A percentile compares a stretch with the other conserved stretches of the same genome.
These are phyloP conservation scores for Myotis yumanensis DNA, from an alignment of 2,113 vertebrate species.

Conservation along the genomic window DNA sequence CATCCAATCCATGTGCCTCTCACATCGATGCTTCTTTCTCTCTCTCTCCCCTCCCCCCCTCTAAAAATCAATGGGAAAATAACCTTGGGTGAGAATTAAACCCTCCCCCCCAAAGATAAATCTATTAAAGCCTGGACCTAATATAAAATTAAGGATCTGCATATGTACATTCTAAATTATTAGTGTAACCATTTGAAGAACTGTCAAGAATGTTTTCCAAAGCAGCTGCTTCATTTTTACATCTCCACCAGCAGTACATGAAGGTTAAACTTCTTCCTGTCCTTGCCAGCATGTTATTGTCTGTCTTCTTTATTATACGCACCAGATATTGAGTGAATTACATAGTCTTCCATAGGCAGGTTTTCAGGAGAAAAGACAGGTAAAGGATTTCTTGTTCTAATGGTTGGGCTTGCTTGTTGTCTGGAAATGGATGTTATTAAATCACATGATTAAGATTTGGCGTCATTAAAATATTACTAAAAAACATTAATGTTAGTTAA, in stretches of 20 bases:
- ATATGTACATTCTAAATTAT: background rate
- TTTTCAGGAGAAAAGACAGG: background rate
- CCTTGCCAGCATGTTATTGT: background rate
- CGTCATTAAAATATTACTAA: background rate
- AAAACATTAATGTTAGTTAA: constrained; percentile 23
- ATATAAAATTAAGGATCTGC: background rate
- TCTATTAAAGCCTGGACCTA: background rate
- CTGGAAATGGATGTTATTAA: constrained; percentile 28
- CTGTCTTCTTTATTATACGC: background rate
- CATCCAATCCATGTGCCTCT: too few species aligned
- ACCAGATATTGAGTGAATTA: background rate
- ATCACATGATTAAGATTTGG: background rate
- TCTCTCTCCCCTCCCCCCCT: too few species aligned
- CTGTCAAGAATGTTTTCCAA: background rate
- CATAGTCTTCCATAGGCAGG: background rate
- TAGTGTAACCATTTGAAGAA: constrained; percentile 25
- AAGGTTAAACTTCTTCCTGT: background rate
- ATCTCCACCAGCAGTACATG: background rate
- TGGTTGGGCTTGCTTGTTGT: background rate
- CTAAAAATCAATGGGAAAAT: too few species aligned
- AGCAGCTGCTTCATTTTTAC: background rate
- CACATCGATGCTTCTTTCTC: too few species aligned
- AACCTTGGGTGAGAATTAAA: too few species aligned
- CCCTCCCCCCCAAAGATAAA: background rate
- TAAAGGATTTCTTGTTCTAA: background rate